These are phyloP conservation scores for Lottia scabra DNA, from an alignment of 2,888 invertebrate species.

Conservation along the genomic window DNA sequence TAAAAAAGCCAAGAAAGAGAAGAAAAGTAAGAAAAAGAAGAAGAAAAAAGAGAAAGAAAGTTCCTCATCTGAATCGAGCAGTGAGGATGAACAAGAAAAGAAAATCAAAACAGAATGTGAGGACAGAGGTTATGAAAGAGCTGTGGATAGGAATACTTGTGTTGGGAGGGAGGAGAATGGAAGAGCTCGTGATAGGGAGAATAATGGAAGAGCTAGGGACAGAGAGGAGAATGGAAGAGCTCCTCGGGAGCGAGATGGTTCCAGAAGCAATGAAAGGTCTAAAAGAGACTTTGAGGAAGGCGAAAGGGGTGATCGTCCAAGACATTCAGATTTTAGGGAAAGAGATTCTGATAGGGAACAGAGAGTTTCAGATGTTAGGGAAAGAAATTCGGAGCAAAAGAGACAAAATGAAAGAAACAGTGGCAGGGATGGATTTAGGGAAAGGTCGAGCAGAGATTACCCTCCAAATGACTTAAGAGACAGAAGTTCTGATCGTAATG, in stretches of 20 bases:
- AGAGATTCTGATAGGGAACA: constrained; percentile 3
- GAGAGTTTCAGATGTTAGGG: background rate
- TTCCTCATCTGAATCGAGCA: constrained; percentile 28
- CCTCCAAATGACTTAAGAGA: background rate
- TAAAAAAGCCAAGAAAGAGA: constrained; percentile 40
- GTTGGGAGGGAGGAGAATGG: background rate
- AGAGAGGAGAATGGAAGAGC: no score
- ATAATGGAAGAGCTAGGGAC: no score
- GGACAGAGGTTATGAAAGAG: constrained; percentile 41
- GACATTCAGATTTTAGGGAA: constrained; percentile 3
- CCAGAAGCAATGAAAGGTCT: constrained; percentile 17
- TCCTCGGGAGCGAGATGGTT: constrained; percentile 11
- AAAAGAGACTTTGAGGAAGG: constrained; percentile 12
- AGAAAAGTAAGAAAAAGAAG: constrained; percentile 51
- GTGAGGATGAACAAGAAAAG: constrained; percentile 9
- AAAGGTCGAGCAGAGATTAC: no score
- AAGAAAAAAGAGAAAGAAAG: constrained; percentile 40
- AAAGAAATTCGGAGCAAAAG: background rate
- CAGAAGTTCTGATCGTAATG: background rate
- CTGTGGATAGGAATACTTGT: constrained; percentile 7
- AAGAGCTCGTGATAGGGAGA: no score
- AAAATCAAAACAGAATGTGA: constrained; percentile 39
- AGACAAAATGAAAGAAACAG: background rate
- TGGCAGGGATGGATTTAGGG: no score
- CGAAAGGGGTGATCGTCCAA: background rate